A percentile compares a stretch with the other conserved stretches of the same genome.
These are phyloP conservation scores for Drosophila pectinifera DNA, from an alignment of 1,140 invertebrate genomes.

Conservation along the genomic window DNA sequence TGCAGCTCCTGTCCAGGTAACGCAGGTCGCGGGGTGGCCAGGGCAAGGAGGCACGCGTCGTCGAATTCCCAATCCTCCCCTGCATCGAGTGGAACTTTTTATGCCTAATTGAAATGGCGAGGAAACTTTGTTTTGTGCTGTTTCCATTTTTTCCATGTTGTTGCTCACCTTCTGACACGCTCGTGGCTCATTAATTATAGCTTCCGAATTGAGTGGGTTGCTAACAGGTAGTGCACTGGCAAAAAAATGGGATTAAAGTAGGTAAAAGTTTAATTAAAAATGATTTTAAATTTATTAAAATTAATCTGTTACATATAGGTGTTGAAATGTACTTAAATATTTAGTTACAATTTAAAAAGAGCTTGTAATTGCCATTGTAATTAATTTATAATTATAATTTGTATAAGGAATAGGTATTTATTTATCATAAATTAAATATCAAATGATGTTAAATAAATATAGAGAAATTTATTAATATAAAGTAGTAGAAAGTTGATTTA, in stretches of 20 bases:
- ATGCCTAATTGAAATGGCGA: slow-evolving; percentile 76
- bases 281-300: not conserved
- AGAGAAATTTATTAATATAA: too few species aligned
- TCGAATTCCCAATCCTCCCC: slow-evolving; percentile 62
- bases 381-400: too few species aligned
- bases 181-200: slow-evolving; percentile 79
- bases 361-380: not conserved
- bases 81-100: slow-evolving; percentile 62
- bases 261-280: not conserved
- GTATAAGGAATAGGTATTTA: too few species aligned
- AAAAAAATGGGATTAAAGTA: not conserved
- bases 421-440: too few species aligned
- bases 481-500: too few species aligned
- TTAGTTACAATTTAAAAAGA: not conserved
- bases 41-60: slow-evolving; percentile 60
- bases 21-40: slow-evolving; percentile 4
- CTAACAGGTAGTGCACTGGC: slow-evolving; percentile 66
- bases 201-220: slow-evolving; percentile 67
- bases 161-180: slow-evolving; percentile 72
- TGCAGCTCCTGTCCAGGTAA: slow-evolving; percentile 64
- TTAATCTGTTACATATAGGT: not conserved
- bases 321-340: too few species aligned
- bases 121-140: slow-evolving; percentile 58
- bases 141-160: slow-evolving; percentile 32
- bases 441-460: too few species aligned